Evolutionary conservation across 2,888 invertebrate genomes (phyloP).

Genomic region (Ischnus inquisitorius): DNA sequence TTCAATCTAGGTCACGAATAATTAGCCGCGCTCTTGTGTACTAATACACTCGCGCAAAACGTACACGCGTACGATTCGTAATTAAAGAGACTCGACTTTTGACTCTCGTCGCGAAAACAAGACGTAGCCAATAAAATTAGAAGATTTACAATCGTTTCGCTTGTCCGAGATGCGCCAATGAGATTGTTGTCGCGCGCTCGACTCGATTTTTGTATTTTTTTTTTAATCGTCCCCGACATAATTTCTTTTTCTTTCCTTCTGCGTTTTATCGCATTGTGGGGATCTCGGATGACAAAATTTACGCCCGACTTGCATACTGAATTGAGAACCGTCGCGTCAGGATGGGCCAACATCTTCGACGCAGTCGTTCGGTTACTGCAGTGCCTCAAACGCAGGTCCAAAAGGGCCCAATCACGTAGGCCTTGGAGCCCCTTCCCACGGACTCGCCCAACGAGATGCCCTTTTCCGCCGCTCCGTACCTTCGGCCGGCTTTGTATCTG

Average conservation of each 20-base stretch:
- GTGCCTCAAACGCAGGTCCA: constrained; percentile 27
- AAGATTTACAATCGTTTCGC: constrained; percentile 5
- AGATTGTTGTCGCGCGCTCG: constrained; percentile 4
- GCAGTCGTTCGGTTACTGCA: constrained; percentile 40
- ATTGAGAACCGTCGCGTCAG: constrained; percentile 57
- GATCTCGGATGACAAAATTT: constrained; percentile 19
- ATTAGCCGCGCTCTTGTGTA: constrained; percentile 23
- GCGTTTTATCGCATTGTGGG: constrained; percentile 5
- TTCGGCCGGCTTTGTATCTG: constrained; percentile 43
- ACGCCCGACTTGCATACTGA: neutral
- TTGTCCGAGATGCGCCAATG: neutral
- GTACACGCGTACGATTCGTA: neutral
- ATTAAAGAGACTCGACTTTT: neutral
- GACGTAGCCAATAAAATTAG: constrained; percentile 15
- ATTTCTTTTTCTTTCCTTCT: neutral
- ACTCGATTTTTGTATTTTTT: neutral
- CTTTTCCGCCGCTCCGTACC: constrained; percentile 28
- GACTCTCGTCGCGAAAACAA: constrained; percentile 11
- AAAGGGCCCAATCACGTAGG: constrained; percentile 51
- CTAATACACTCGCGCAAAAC: neutral
- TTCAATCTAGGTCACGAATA: constrained; percentile 32
- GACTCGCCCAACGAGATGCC: constrained; percentile 34
- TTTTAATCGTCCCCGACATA: neutral
- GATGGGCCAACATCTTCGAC: constrained; percentile 29
- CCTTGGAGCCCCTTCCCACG: constrained; percentile 29